phyloP scores from a whole-genome alignment of 2,797 vertebrate genomes.

The Tolypeutes matacus region DNA sequence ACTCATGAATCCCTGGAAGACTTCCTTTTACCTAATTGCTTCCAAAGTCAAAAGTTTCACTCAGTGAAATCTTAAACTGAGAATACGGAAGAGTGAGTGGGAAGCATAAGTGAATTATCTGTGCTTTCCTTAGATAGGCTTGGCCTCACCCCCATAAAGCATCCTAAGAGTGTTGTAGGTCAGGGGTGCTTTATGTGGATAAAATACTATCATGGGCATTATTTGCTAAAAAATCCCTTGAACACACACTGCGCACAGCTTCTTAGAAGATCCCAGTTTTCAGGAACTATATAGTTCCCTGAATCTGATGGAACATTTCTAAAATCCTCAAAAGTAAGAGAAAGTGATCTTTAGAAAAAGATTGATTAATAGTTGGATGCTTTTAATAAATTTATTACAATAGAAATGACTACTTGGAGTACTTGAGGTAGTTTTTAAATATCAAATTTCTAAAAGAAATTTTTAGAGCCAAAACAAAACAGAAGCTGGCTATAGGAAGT shows the following conservation, averaged over 20 bases:
- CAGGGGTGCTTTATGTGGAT: background rate
- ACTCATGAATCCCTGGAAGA: fast-evolving
- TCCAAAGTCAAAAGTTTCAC: background rate
- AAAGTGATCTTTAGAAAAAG: conserved; percentile 4
- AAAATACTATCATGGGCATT: background rate
- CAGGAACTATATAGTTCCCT: background rate
- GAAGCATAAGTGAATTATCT: background rate
- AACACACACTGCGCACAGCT: background rate
- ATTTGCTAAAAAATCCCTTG: background rate
- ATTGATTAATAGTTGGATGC: background rate
- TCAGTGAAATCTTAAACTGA: background rate
- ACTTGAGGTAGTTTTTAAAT: background rate
- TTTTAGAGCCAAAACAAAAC: background rate
- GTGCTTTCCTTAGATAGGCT: background rate
- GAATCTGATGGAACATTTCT: background rate
- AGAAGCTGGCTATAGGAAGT: background rate
- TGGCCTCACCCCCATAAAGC: background rate
- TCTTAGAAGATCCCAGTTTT: background rate
- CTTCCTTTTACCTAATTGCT: background rate
- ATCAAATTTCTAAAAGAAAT: background rate
- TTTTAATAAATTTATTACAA: conserved; percentile 29
- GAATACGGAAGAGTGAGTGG: background rate
- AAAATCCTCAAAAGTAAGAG: conserved; percentile 18
- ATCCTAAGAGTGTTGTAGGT: background rate
- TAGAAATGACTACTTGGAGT: background rate